Evolutionary conservation across 2,113 vertebrate species (phyloP), one percentile per base, ranked within the genome.

Genomic region (Okapia johnstoni): DNA sequence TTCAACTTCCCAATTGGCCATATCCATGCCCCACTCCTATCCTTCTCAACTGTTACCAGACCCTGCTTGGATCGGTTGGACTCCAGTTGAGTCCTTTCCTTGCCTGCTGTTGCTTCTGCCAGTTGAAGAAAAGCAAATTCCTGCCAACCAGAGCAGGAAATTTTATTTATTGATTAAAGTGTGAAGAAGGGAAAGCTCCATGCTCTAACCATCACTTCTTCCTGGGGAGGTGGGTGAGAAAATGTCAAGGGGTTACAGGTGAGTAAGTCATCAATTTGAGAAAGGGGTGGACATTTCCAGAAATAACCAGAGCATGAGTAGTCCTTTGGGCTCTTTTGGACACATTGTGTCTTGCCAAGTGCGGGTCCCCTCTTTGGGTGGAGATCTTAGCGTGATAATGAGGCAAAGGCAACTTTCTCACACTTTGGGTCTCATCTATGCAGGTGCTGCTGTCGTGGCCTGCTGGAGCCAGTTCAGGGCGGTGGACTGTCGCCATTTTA

Each of bases 21-120:
- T 40, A 79, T 85, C 13, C 25, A 77, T 84, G n/a, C 33, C 14
- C 10, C 3, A 33, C 6, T 46, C 1, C 36, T 63, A 80, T 25
- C n/a, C 15, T 46, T 73, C 63, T 96, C 25, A 70, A 5, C 26
- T 83, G 52, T 83, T 55, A 55, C n/a, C 33, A 25, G 54, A 7
- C 12, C 13, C 11, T 0, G 11, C 13, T 36, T 55, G 33, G 80
- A 36, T 26, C 7, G 0, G 7, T 14, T 55, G 52, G n/a, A 55
- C 21, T n/a, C 80, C n/a, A 83, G 21, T 9, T 40, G 21, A n/a
- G 80, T 55, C n/a, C 52, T 83, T 83, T 83, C 21, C 33, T 36
- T 83, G 33, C 21, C 52, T 83, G 80, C 33, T 36, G 19, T n/a
- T 36, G n/a, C 52, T 36, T 26, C 16, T 3, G 0, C 80, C 4